A percentile compares a stretch with the other conserved stretches of the same genome.
These are phyloP conservation scores for Spatula clypeata DNA, from an alignment of 2,797 vertebrate species.

Conservation along the genomic window DNA sequence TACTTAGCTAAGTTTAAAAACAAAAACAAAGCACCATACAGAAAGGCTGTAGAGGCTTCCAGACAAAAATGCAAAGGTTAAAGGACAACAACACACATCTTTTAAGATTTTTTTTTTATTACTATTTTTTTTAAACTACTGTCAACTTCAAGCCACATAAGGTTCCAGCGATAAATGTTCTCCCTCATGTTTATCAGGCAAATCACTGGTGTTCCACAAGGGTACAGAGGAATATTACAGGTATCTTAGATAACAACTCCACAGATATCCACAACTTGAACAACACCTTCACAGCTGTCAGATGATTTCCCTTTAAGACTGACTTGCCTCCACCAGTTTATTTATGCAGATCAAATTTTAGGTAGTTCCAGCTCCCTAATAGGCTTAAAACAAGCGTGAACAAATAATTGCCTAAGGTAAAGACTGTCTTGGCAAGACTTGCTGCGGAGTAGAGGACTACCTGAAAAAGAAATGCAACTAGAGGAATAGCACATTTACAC, in stretches of 20 bases:
- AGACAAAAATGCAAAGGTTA: not conserved
- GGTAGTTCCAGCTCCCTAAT: not conserved
- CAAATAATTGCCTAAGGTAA: not conserved
- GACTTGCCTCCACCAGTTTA: not conserved
- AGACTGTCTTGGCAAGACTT: not conserved
- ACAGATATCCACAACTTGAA: not conserved
- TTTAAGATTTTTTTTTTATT: not conserved
- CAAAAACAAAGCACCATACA: not conserved
- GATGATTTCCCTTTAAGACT: not conserved
- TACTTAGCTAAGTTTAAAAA: slow-evolving; percentile 21
- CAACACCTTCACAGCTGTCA: not conserved
- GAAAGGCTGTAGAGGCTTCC: not conserved
- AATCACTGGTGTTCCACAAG: not conserved
- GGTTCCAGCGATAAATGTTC: not conserved
- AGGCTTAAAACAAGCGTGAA: not conserved
- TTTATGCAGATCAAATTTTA: not conserved
- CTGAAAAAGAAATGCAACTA: not conserved
- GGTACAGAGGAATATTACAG: not conserved
- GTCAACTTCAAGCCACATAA: slow-evolving; percentile 1
- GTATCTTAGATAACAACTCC: not conserved
- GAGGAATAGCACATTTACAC: not conserved
- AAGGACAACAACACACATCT: not conserved
- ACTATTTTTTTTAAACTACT: too few species aligned
- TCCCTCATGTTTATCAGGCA: not conserved
- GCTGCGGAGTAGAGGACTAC: not conserved